A percentile compares a stretch with the other conserved stretches of the same genome.
These are phyloP conservation scores for Tetranychus truncatus DNA, from an alignment of 2,888 invertebrate species.

Conservation along the genomic window DNA sequence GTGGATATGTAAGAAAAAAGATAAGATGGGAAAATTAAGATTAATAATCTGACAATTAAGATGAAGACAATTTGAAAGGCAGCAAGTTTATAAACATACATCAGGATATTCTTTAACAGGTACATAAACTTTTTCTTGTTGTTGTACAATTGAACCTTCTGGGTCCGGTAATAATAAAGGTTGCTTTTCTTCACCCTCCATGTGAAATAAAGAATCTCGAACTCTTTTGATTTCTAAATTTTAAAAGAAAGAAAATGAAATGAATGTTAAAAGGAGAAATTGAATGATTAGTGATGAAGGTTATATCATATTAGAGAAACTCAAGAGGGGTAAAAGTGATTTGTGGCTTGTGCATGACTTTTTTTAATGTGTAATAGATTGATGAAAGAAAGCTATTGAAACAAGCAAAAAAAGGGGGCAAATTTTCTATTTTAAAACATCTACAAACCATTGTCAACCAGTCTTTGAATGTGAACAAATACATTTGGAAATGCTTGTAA, in stretches of 20 bases:
- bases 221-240: conserved; percentile 91
- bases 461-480: conserved; percentile 95
- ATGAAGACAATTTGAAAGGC: background rate
- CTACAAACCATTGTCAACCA: conserved; percentile 89
- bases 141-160: conserved; percentile 69
- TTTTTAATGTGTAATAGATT: background rate
- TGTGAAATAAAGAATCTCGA: conserved; percentile 91
- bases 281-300: background rate
- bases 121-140: conserved; percentile 98
- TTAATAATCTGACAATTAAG: conserved; percentile 8
- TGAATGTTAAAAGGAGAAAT: background rate
- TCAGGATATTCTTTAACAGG: conserved; percentile 99
- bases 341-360: background rate
- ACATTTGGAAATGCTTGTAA: conserved; percentile 98
- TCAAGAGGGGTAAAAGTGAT: background rate
- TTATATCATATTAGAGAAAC: background rate
- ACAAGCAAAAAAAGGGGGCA: background rate
- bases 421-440: background rate
- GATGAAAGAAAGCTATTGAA: background rate
- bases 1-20: too few species aligned
- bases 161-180: conserved; percentile 75
- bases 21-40: background rate
- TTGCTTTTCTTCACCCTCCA: conserved; percentile 89
- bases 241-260: conserved; percentile 5
- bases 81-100: conserved; percentile 45